A percentile compares a stretch with the other conserved stretches of the same genome.
These are phyloP conservation scores for Drosophila pullipes DNA, from an alignment of 2,888 invertebrate genomes.

Conservation along the genomic window DNA sequence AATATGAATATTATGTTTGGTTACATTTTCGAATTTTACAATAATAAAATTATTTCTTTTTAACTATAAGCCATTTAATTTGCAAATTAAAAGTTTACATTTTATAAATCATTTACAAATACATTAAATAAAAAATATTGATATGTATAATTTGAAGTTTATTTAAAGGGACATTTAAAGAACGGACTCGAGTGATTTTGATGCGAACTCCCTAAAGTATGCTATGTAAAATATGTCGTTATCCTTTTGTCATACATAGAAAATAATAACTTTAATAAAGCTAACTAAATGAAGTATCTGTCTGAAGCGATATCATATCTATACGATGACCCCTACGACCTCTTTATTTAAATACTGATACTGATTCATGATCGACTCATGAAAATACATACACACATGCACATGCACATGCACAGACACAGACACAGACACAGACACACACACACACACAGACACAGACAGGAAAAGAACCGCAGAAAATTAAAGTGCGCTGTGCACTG, in stretches of 20 bases:
- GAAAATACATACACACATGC: neutral
- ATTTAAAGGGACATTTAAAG: neutral
- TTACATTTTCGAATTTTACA: neutral
- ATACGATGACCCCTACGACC: slow-evolving; percentile 6
- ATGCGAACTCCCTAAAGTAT: slow-evolving; percentile 2
- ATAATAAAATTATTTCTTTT: neutral
- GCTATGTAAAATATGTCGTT: neutral
- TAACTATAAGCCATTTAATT: neutral
- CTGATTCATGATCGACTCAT: neutral
- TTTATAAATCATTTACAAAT: neutral
- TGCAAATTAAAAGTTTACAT: neutral
- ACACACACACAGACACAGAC: neutral
- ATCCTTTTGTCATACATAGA: neutral
- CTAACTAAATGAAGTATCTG: neutral
- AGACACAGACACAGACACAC: neutral
- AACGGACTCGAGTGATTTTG: neutral
- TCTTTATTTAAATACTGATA: neutral
- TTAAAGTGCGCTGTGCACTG: slow-evolving; percentile 22
- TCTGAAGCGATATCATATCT: neutral
- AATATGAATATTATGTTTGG: neutral
- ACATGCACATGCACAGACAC: slow-evolving; percentile 2
- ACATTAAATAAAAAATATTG: neutral
- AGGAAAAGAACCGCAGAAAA: slow-evolving; percentile 11
- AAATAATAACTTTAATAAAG: neutral
- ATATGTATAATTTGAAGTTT: neutral